Conservation (phyloP, 2,888 invertebrate species). For the Thymelicus lineola region DNA sequence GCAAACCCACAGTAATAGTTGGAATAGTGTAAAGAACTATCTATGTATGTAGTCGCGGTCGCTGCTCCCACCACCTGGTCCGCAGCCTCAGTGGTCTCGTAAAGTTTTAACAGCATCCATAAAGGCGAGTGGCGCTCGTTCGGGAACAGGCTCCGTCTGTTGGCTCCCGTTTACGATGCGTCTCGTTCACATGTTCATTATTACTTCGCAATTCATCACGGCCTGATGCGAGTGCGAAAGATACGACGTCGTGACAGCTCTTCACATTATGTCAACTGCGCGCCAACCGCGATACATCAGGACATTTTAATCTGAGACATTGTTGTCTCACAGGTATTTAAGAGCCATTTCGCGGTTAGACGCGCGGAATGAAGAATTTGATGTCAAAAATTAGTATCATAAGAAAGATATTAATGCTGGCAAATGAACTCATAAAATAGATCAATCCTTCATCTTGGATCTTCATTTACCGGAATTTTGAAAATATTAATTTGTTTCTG, state of each 20-base stretch:
- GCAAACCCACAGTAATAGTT: too few species aligned
- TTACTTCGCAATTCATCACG: constrained; percentile 7
- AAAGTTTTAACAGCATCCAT: constrained; percentile 20
- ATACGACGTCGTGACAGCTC: not conserved
- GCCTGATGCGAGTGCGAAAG: not conserved
- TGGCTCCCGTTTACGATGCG: constrained; percentile 16
- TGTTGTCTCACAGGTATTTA: too few species aligned
- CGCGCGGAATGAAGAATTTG: too few species aligned
- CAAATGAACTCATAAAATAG: too few species aligned
- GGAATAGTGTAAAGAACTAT: not conserved
- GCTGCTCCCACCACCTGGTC: not conserved
- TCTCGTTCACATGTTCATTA: constrained; percentile 23
- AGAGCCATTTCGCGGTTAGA: too few species aligned
- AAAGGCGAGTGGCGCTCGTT: constrained; percentile 22
- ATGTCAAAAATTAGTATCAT: too few species aligned
- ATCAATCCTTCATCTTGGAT: too few species aligned
- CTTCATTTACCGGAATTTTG: too few species aligned
- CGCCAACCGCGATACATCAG: not conserved
- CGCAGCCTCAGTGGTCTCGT: constrained; percentile 13
- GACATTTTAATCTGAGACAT: too few species aligned
- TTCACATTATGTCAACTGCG: not conserved
- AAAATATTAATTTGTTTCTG: too few species aligned
- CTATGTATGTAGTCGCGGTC: not conserved
- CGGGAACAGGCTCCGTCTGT: constrained; percentile 18
- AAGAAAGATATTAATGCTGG: too few species aligned